These are phyloP conservation scores for Hemithea aestivaria DNA, from an alignment of 2,888 invertebrate species.

Conservation along the genomic window DNA sequence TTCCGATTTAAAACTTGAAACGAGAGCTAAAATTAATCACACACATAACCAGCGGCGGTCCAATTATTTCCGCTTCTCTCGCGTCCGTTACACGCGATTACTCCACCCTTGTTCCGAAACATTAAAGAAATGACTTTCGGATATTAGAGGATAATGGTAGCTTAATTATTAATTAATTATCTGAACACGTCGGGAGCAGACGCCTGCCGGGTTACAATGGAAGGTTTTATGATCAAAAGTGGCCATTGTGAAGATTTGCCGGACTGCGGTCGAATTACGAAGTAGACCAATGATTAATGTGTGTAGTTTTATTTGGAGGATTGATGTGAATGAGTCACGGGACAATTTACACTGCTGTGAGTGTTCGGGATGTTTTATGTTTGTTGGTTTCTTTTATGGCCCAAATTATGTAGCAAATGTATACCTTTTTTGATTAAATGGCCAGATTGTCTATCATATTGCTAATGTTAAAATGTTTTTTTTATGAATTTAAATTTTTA, in stretches of 20 bases:
- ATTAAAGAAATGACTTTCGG: constrained; percentile 27
- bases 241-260: constrained; percentile 18
- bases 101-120: constrained; percentile 19
- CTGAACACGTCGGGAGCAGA: constrained; percentile 25
- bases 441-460: too few species aligned
- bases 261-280: constrained; percentile 1
- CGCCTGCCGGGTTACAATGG: constrained; percentile 17
- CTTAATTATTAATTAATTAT: constrained; percentile 32
- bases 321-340: too few species aligned
- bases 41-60: constrained; percentile 14
- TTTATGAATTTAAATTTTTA: too few species aligned
- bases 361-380: too few species aligned
- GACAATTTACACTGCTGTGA: neutral
- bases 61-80: constrained; percentile 19
- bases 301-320: constrained; percentile 1
- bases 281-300: constrained; percentile 6
- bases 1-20: constrained; percentile 5
- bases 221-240: constrained; percentile 16
- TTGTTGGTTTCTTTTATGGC: too few species aligned
- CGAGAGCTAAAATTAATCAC: constrained; percentile 16
- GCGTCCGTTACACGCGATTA: constrained; percentile 22
- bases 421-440: too few species aligned
- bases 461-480: too few species aligned
- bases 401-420: too few species aligned
- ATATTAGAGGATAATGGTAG: constrained; percentile 23